Percentiles rank a stretch among this genome's conserved stretches.
These are phyloP conservation scores for Centruroides vittatus DNA, from an alignment of 1,140 invertebrate genomes.

Conservation along the genomic window DNA sequence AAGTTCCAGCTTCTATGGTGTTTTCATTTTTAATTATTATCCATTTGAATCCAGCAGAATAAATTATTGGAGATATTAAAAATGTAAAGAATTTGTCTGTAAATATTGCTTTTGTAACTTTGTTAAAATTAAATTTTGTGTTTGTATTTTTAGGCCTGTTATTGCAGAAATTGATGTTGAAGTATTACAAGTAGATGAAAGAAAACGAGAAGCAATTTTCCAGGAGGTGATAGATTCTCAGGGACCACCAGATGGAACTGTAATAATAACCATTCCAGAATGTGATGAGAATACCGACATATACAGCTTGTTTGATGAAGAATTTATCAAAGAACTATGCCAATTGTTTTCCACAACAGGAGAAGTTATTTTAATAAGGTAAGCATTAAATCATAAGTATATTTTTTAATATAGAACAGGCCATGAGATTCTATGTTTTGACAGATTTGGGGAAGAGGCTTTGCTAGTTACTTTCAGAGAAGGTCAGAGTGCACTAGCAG, in stretches of 20 bases:
- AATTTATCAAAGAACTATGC: conserved; percentile 51
- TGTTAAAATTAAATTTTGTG: background rate
- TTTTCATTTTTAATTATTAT: too few species aligned
- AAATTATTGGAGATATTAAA: too few species aligned
- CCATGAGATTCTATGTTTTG: conserved; percentile 22
- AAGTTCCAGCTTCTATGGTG: too few species aligned
- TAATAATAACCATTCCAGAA: conserved; percentile 44
- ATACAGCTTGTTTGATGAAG: conserved; percentile 41
- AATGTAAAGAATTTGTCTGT: background rate
- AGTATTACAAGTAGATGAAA: conserved; percentile 56
- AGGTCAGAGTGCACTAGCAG: conserved; percentile 63
- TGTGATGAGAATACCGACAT: conserved; percentile 23
- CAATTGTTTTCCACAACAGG: conserved; percentile 51
- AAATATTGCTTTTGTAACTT: background rate
- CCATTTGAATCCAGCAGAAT: too few species aligned
- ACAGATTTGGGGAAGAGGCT: conserved; percentile 68
- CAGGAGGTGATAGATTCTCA: conserved; percentile 61
- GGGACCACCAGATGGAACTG: conserved; percentile 90
- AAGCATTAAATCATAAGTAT: background rate
- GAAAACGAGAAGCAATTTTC: conserved; percentile 57
- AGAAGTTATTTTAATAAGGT: conserved; percentile 61
- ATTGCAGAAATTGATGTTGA: conserved; percentile 80
- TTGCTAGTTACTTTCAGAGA: conserved; percentile 82
- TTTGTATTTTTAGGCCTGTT: conserved; percentile 47
- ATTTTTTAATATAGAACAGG: conserved; percentile 1